phyloP scores from a whole-genome alignment of 2,888 invertebrate species.

The Torymus aiolomorphi region DNA sequence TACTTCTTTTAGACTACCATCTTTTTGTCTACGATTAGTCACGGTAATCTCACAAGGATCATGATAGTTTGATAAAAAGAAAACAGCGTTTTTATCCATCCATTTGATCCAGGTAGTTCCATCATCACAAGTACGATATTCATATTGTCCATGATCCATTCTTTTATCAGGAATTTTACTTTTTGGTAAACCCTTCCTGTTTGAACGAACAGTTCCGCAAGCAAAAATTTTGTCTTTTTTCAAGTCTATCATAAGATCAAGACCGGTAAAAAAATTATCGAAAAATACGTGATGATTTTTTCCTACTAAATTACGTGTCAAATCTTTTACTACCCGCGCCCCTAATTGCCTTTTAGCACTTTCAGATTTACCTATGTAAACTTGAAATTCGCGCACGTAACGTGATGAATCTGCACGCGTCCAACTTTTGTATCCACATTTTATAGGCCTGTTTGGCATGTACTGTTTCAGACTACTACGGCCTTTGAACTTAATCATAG shows the following conservation, averaged over 20 bases:
- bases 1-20: background rate
- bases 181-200: slow-evolving; percentile 63
- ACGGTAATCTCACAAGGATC: slow-evolving; percentile 51
- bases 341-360: slow-evolving; percentile 53
- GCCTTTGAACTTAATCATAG: slow-evolving; percentile 24
- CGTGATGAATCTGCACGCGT: background rate
- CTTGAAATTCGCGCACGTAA: background rate
- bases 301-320: slow-evolving; percentile 57
- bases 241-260: slow-evolving; percentile 60
- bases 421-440: slow-evolving; percentile 1
- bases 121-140: slow-evolving; percentile 58
- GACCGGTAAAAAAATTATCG: slow-evolving; percentile 63
- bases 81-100: slow-evolving; percentile 61
- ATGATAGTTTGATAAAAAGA: slow-evolving; percentile 58
- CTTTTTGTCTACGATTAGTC: background rate
- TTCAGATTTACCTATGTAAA: background rate
- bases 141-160: slow-evolving; percentile 59
- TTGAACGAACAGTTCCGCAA: slow-evolving; percentile 63
- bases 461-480: no score
- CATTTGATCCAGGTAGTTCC: slow-evolving; percentile 65
- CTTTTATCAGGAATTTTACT: slow-evolving; percentile 60
- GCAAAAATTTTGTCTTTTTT: slow-evolving; percentile 60
- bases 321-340: slow-evolving; percentile 62
- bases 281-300: slow-evolving; percentile 62
- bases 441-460: slow-evolving; percentile 5